phyloP scores from a whole-genome alignment of 64 coral and sea anemone species.

The Stylophora pistillata region DNA sequence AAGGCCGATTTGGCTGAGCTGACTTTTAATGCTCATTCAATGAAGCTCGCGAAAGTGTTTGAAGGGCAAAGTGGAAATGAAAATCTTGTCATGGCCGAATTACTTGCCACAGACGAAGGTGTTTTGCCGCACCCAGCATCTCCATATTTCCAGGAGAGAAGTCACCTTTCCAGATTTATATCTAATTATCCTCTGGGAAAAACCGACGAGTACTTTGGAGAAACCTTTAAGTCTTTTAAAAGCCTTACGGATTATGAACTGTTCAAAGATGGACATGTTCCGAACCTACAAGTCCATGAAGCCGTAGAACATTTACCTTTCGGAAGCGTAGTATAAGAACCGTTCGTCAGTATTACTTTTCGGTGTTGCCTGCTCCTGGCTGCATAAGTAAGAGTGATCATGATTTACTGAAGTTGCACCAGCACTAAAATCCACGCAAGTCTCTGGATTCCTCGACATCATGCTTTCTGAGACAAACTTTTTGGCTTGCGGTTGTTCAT shows the following conservation, averaged over 20 bases:
- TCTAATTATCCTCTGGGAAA: constrained; percentile 58
- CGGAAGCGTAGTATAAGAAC: no score
- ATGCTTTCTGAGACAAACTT: no score
- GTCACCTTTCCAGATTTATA: constrained; percentile 75
- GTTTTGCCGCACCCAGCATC: constrained; percentile 27
- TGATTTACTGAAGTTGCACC: no score
- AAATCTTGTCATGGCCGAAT: not conserved
- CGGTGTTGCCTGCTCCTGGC: no score
- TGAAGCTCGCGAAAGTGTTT: constrained; percentile 22
- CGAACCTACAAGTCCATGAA: constrained; percentile 43
- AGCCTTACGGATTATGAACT: constrained; percentile 44
- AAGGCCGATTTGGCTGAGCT: constrained; percentile 20
- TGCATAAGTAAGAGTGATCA: no score
- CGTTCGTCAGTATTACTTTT: no score
- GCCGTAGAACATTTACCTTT: no score
- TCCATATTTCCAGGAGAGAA: constrained; percentile 30
- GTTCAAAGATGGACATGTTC: constrained; percentile 60
- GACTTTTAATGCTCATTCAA: constrained; percentile 29
- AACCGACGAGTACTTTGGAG: constrained; percentile 45
- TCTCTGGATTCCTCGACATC: no score
- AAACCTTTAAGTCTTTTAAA: constrained; percentile 56
- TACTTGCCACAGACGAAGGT: constrained; percentile 35
- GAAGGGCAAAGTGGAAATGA: constrained; percentile 13
- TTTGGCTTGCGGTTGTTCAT: no score
- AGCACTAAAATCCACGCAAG: no score